Evolutionary conservation across 2,797 vertebrate genomes (phyloP), one percentile per base, ranked within the genome.

Genomic region (Acropternis orthonyx): DNA sequence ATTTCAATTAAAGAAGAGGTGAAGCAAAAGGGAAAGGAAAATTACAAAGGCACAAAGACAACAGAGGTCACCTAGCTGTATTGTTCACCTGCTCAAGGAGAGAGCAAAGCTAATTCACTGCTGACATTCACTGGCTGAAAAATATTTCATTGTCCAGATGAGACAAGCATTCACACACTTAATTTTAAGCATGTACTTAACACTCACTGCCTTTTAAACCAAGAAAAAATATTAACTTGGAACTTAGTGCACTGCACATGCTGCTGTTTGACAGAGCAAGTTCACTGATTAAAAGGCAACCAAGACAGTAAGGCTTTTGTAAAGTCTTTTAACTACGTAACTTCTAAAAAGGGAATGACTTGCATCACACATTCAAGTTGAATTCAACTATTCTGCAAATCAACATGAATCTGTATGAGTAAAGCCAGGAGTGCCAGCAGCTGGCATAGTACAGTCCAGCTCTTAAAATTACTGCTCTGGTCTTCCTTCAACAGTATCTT

Each of bases 151-250:
- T 83, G 78, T 76, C 73, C 78, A 87, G 74, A 78, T 3, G 36
- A 82, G 41, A 81, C 89, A 94, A 81, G 36, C 75, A 44, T 72
- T 85, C 71, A 48, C 22, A 37, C 17, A 19, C 39, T 80, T 83
- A 43, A 88, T 56, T 80, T 89, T 92, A 93, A 87, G 86, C 56
- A 89, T 27, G 30, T 74, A 32, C 54, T 83, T 94, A 85, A 80
- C 72, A 67, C 44, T 88, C 86, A 65, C 18, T 75, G 49, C n/a
- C 71, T 89, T 80, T 80, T 77, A 83, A 85, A 83, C 46, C 12
- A 74, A 80, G 41, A 17, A 88, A 89, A 95, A 85, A 85, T 62
- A 95, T n/a, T 92, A 88, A 85, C 36, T 79, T 72, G 75, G n/a
- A 94, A 32, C 44, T 55, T 54, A 24, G 32, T 56, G 49, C 59